Conservation (phyloP, 2,797 vertebrate genomes). For the Tadarida brasiliensis region DNA sequence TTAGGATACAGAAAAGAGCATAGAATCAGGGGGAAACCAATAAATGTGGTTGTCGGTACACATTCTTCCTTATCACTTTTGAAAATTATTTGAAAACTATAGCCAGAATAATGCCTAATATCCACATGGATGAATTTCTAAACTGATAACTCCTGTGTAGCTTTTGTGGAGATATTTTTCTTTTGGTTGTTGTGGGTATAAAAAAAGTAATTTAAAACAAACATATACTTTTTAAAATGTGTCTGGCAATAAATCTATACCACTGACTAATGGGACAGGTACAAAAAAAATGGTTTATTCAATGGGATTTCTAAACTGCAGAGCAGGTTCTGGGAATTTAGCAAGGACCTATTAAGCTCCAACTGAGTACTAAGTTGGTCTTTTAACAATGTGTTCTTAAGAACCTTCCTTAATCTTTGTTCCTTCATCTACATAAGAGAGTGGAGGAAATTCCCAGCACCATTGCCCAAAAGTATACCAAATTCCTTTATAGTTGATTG, state of each 20-base stretch:
- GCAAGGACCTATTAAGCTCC: conserved; percentile 29
- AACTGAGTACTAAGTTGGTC: conserved; percentile 12
- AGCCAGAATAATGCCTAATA: not conserved
- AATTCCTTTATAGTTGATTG: not conserved
- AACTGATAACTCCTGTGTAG: not conserved
- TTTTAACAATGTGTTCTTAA: conserved; percentile 59
- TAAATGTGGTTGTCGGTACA: not conserved
- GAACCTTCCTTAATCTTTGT: conserved; percentile 25
- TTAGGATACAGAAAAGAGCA: not conserved
- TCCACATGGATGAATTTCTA: not conserved
- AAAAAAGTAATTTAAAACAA: conserved; percentile 45
- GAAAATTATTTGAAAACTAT: not conserved
- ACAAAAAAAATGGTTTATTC: conserved; percentile 49
- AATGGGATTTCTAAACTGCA: conserved; percentile 44
- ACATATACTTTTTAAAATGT: conserved; percentile 30
- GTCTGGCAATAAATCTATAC: not conserved
- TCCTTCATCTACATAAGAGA: conserved; percentile 15
- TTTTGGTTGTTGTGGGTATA: not conserved
- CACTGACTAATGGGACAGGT: not conserved
- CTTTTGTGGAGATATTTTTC: not conserved
- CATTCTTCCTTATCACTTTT: not conserved
- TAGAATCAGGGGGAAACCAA: not conserved
- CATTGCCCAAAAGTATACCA: not conserved
- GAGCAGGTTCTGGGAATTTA: conserved; percentile 44
- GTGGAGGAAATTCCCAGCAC: not conserved